Evolutionary conservation across 1,140 invertebrate genomes (phyloP), one percentile per base, ranked within the genome.

Genomic region (Drosophila persimilis): DNA sequence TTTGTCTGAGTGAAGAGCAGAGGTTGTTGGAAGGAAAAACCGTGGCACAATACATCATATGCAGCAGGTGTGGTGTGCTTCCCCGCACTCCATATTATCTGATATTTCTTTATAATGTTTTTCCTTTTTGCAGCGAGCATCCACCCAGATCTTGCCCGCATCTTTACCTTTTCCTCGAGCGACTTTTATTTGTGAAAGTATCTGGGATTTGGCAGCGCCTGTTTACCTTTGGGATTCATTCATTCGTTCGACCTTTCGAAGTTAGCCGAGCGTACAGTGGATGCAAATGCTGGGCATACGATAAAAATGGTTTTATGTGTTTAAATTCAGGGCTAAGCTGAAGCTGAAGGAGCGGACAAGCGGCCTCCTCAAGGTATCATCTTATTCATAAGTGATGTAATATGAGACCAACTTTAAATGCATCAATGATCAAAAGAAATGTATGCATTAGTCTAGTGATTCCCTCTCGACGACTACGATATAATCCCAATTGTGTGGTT

Each of bases 211-310:
- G 60, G 72, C 56, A 47, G 53, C 31, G 54, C 58, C 65, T 79
- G 63, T 84, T 84, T 84, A 64, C 76, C 71, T 76, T 63, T 65
- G 76, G 80, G 72, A 78, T 72, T 60, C 63, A 51, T 59, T 59
- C 57, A 51, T 48, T 44, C 39, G 35, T 73, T 75, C 53, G 57
- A 61, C 55, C 61, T 59, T 80, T 73, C 61, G 57, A 67, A 56
- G 57, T 76, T 70, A 51, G 74, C 31, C 56, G 17, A 58, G 39
- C 47, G 50, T 57, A 74, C 81, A 71, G 66, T 74, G 80, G 73
- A 45, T 44, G 45, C 60, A 65, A 65, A 67, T 67, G 31, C 51
- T 17, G 59, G 35, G 57, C 26, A 8, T 0, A n/a, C 46, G 58
- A 51, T 51, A 41, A 61, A 48, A 48, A 54, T 9, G 35, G n/a